Conservation (phyloP, 1,140 invertebrate species). For the Psilanteris sp. region DNA sequence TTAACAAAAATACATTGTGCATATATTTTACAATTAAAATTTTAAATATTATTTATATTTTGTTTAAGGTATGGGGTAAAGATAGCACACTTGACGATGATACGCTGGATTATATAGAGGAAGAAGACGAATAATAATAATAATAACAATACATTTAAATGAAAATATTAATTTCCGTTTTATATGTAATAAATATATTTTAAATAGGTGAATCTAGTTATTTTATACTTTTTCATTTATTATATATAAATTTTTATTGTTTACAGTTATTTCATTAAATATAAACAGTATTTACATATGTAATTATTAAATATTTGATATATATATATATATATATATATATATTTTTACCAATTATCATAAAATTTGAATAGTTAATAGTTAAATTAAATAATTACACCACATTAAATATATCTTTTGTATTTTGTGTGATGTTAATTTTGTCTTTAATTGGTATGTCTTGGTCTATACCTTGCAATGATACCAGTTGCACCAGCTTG, state of each 20-base stretch:
- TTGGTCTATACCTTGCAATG: conserved; percentile 71
- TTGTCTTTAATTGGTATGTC: conserved; percentile 26
- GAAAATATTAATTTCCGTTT: conserved; percentile 55
- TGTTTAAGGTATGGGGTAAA: conserved; percentile 71
- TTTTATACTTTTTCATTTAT: conserved; percentile 26
- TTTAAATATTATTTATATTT: conserved; percentile 55
- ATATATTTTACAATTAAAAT: not conserved
- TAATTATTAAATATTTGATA: conserved; percentile 21
- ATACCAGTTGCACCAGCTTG: conserved; percentile 76
- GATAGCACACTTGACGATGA: conserved; percentile 64
- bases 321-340: conserved; percentile 1
- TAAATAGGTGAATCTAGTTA: conserved; percentile 32
- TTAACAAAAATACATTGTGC: not conserved
- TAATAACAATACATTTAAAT: conserved; percentile 36
- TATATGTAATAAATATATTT: conserved; percentile 61
- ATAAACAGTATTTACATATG: conserved; percentile 30
- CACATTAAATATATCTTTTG: no score
- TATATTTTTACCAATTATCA: not conserved
- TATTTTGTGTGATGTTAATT: no score
- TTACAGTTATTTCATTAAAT: conserved; percentile 28
- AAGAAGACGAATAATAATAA: conserved; percentile 57
- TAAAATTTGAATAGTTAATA: conserved; percentile 4
- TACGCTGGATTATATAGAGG: conserved; percentile 50
- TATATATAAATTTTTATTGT: conserved; percentile 16
- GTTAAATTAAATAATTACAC: no score